These are phyloP conservation scores for Nemopilema nomurai DNA, from an alignment of 30 jellyfish, hydroid and myxozoan genomes.

Conservation along the genomic window DNA sequence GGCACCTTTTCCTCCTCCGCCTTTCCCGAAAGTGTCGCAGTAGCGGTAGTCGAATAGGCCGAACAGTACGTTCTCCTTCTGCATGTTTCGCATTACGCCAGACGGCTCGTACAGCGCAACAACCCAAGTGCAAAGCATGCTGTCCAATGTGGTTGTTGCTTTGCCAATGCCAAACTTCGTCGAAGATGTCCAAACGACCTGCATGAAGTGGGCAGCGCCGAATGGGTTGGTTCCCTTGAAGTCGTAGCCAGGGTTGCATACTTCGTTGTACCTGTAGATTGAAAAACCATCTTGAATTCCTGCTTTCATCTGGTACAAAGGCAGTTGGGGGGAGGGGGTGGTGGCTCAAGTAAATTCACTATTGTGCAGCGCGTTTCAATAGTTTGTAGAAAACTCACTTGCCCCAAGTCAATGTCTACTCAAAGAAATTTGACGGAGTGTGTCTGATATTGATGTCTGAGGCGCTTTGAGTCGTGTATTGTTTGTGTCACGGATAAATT, in stretches of 20 bases:
- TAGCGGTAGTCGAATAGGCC: conserved; percentile 81
- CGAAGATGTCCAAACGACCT: conserved; percentile 90
- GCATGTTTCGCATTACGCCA: conserved; percentile 74
- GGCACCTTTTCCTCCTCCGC: conserved; percentile 88
- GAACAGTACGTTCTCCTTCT: conserved; percentile 71
- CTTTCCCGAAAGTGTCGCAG: conserved; percentile 89
- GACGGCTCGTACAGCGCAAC: conserved; percentile 93
- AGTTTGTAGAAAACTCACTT: too few species aligned
- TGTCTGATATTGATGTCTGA: too few species aligned
- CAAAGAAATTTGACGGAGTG: too few species aligned
- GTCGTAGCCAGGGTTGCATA: conserved; percentile 94
- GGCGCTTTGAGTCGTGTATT: too few species aligned
- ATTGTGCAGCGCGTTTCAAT: too few species aligned
- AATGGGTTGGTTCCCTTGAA: conserved; percentile 66
- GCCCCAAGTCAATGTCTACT: too few species aligned
- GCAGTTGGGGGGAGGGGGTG: too few species aligned
- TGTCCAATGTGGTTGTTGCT: conserved; percentile 79
- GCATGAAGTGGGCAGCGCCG: conserved; percentile 97
- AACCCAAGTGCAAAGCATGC: conserved; percentile 87
- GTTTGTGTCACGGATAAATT: too few species aligned
- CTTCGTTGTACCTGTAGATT: conserved; percentile 92
- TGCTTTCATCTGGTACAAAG: not conserved
- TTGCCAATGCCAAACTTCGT: conserved; percentile 90
- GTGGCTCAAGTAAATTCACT: too few species aligned
- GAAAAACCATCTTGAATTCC: not conserved